Conservation (phyloP, 2,113 vertebrate genomes). For the Eubucco bourcierii region DNA sequence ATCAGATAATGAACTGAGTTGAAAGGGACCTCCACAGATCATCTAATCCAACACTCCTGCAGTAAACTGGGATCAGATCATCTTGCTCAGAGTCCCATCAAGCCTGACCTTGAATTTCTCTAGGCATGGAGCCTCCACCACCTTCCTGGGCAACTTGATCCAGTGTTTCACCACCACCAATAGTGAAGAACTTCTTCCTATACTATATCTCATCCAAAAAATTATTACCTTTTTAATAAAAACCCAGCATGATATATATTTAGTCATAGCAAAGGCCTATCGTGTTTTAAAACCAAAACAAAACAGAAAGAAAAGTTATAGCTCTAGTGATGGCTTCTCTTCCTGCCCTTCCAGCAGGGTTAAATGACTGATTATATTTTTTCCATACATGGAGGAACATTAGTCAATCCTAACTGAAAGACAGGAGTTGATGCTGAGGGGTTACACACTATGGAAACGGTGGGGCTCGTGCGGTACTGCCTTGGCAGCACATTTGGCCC, state of each 20-base stretch:
- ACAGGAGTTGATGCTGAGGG: constrained; percentile 54
- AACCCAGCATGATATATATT: neutral
- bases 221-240: neutral
- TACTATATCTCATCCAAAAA: neutral
- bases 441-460: constrained; percentile 12
- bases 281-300: neutral
- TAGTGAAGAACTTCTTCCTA: no score
- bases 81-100: no score
- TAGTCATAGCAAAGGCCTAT: neutral
- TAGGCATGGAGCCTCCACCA: no score
- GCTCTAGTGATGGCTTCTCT: constrained; percentile 42
- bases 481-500: constrained; percentile 40
- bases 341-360: constrained; percentile 46
- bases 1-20: no score
- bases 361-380: constrained; percentile 66
- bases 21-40: no score
- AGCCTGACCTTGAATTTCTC: no score
- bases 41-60: no score
- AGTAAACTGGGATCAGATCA: no score
- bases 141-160: no score
- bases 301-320: neutral
- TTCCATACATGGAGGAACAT: constrained; percentile 50
- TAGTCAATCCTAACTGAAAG: constrained; percentile 69
- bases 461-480: neutral
- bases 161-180: no score